Conservation (phyloP, 2,113 vertebrate species). For the Mesoclemmys tuberculata region DNA sequence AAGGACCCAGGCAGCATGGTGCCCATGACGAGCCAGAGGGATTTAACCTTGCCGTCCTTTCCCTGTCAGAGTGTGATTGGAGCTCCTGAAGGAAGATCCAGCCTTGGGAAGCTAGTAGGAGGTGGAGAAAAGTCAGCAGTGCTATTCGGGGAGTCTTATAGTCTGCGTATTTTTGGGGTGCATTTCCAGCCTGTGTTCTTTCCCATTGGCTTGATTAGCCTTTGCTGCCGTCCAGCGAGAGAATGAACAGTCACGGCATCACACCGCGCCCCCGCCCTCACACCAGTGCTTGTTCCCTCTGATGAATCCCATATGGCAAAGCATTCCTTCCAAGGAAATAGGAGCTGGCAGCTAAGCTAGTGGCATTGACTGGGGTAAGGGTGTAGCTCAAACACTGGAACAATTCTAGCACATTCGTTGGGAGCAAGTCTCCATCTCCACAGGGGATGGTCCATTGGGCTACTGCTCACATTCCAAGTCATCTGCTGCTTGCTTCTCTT, state of each 20-base stretch:
- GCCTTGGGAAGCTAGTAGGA: background rate
- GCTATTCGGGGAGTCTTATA: background rate
- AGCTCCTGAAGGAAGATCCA: background rate
- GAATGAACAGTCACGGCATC: background rate
- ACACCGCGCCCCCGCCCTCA: background rate
- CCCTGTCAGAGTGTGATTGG: background rate
- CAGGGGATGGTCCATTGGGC: background rate
- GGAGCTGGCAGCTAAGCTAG: background rate
- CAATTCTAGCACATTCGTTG: background rate
- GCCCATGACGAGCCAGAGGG: background rate
- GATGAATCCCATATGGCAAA: background rate
- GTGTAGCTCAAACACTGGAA: background rate
- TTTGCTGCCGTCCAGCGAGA: background rate
- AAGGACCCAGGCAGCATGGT: background rate
- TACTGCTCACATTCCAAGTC: background rate
- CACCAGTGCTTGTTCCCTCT: background rate
- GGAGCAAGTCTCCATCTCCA: background rate
- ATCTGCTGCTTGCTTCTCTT: background rate
- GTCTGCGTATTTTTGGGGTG: rapidly evolving
- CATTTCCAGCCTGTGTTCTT: rapidly evolving
- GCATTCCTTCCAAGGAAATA: background rate
- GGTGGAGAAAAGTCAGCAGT: background rate
- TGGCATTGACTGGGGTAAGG: background rate
- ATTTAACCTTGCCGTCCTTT: background rate
- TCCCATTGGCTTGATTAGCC: background rate